Conservation (phyloP, 2,888 invertebrate species). For the Cheilosia vulpina region DNA sequence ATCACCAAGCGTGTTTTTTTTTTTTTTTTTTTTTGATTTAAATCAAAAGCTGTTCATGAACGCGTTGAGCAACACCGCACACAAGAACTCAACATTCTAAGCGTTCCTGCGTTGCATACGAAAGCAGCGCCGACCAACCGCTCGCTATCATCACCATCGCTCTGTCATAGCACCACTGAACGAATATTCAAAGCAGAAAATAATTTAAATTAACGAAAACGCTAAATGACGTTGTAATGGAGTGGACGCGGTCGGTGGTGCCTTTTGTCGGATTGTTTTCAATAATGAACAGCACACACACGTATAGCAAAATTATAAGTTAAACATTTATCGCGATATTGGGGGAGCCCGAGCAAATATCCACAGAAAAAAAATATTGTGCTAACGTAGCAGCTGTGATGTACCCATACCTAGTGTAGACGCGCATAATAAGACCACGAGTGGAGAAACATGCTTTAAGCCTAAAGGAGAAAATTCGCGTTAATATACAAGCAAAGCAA, state of each 20-base stretch:
- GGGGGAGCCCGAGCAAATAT: constrained; percentile 27
- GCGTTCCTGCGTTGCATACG: constrained; percentile 24
- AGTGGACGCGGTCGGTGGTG: constrained; percentile 24
- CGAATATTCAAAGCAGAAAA: constrained; percentile 42
- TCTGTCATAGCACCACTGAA: constrained; percentile 33
- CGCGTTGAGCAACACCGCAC: constrained; percentile 12
- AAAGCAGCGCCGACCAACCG: background rate
- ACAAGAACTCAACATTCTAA: constrained; percentile 7
- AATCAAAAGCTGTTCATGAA: constrained; percentile 3
- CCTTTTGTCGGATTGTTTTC: constrained; percentile 47
- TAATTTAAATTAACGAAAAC: constrained; percentile 59
- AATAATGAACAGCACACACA: constrained; percentile 40
- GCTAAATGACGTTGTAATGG: constrained; percentile 48
- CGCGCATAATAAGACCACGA: constrained; percentile 53
- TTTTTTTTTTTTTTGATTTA: constrained; percentile 5
- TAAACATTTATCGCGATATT: constrained; percentile 24
- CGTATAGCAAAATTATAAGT: constrained; percentile 43
- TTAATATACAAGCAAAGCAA: constrained; percentile 19
- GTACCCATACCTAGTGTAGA: constrained; percentile 39
- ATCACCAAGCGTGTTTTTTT: constrained; percentile 23
- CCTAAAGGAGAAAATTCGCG: constrained; percentile 48
- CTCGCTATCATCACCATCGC: constrained; percentile 25
- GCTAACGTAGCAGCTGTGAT: constrained; percentile 59
- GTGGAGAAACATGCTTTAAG: constrained; percentile 5
- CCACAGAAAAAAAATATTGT: constrained; percentile 4